Base-by-base conservation (phyloP, 37 sponge, comb jelly and placozoan species). In the Halisarca cf. caerulea region DNA sequence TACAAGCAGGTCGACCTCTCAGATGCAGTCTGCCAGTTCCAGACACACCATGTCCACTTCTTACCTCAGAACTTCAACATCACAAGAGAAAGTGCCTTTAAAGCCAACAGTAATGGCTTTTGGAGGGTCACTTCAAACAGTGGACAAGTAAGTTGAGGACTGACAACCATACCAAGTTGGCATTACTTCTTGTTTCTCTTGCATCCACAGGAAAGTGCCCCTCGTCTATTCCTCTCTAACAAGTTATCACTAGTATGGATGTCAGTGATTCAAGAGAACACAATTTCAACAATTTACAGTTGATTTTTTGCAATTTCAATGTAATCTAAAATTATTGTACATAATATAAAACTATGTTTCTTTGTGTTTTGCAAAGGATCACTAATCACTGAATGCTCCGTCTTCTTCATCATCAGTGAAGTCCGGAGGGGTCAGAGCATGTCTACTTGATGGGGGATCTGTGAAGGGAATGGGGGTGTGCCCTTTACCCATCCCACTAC, bases 321-420 rank as follows among this genome's bases (percentile, higher is more conserved):
- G n/a, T n/a, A n/a, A n/a, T n/a, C n/a, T n/a, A n/a, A n/a, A n/a
- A n/a, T n/a, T n/a, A n/a, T n/a, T n/a, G n/a, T n/a, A n/a, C n/a
- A n/a, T n/a, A n/a, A n/a, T n/a, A n/a, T n/a, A n/a, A n/a, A n/a
- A n/a, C n/a, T n/a, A n/a, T n/a, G n/a, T n/a, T n/a, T n/a, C n/a
- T n/a, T n/a, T n/a, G n/a, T n/a, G n/a, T n/a, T n/a, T n/a, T n/a
- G n/a, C n/a, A n/a, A n/a, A n/a, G n/a, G n/a, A n/a, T n/a, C n/a
- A n/a, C n/a, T n/a, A n/a, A n/a, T n/a, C n/a, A n/a, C n/a, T n/a
- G n/a, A n/a, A n/a, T n/a, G n/a, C n/a, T 20, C 25, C 45, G 17
- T 74, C 77, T n/a, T 74, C 77, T 0, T 74, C 77, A 6, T 74
- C 77, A 11, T 74, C 77, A 2, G 77, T 37, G 36, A 74, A 74